A percentile compares a stretch with the other conserved stretches of the same genome.
Evolutionary conservation across 2,888 invertebrate genomes (phyloP).

Genomic region (Euzophera pinguis): DNA sequence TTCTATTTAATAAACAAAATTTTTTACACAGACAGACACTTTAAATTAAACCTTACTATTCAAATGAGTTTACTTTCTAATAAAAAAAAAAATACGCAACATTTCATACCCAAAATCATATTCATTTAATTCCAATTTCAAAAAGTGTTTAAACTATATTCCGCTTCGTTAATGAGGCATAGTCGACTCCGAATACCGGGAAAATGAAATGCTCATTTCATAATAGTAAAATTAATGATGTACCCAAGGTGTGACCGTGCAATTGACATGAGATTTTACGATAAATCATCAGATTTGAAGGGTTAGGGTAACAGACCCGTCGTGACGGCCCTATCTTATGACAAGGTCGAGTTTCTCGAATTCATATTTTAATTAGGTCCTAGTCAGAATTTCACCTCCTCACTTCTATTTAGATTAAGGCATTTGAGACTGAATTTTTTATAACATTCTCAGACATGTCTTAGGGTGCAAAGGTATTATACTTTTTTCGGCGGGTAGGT

Average conservation of each 20-base stretch:
- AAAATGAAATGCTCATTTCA: not conserved
- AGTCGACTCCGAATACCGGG: not conserved
- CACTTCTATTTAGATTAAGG: not conserved
- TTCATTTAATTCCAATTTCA: no score
- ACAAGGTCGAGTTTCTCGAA: not conserved
- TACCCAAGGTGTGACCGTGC: constrained; percentile 5
- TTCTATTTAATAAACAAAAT: no score
- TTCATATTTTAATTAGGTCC: not conserved
- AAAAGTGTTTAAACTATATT: not conserved
- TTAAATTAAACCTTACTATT: no score
- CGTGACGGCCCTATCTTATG: not conserved
- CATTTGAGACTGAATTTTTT: not conserved
- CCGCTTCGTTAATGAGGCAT: not conserved
- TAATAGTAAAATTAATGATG: constrained; percentile 11
- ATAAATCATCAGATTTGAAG: constrained; percentile 3
- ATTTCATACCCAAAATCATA: no score
- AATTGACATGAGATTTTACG: constrained; percentile 7
- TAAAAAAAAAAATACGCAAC: no score
- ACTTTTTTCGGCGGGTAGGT: no score
- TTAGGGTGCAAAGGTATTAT: no score
- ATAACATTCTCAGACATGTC: no score
- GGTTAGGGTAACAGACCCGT: not conserved
- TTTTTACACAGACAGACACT: no score
- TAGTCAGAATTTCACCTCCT: no score
- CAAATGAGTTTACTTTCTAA: no score